Percentiles rank a stretch among this genome's conserved stretches.
Evolutionary conservation across 2,113 vertebrate species (phyloP).

Genomic region (Gymnarchus niloticus): DNA sequence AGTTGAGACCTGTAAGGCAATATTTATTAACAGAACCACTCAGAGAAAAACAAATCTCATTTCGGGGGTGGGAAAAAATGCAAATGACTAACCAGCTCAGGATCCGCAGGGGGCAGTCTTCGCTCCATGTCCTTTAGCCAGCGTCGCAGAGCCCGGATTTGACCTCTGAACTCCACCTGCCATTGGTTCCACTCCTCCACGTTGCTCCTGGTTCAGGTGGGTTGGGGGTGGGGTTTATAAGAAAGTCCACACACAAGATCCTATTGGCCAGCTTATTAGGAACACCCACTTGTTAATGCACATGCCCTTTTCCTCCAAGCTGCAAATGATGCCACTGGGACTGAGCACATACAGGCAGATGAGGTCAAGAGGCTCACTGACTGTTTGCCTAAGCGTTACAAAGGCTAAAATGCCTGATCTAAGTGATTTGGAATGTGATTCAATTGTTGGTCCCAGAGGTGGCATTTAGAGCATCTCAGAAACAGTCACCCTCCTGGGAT

Average conservation of each 20-base stretch:
- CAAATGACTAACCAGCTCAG: conserved; percentile 48
- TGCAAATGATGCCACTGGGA: not conserved
- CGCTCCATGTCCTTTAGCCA: conserved; percentile 72
- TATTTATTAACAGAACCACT: not conserved
- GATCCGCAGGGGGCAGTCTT: conserved; percentile 53
- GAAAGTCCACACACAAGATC: not conserved
- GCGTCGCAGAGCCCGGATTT: conserved; percentile 65
- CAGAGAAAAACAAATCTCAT: not conserved
- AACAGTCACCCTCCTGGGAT: not conserved
- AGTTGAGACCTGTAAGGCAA: not conserved
- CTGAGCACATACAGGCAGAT: not conserved
- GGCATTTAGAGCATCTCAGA: not conserved
- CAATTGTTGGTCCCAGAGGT: not conserved
- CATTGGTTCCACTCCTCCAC: conserved; percentile 52
- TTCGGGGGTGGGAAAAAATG: not conserved
- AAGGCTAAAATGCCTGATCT: not conserved
- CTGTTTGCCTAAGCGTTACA: not conserved
- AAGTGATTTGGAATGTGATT: not conserved
- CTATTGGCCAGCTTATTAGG: not conserved
- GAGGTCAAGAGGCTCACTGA: not conserved
- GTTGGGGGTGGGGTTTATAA: not conserved
- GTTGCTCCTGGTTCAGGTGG: conserved; percentile 39
- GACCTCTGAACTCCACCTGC: conserved; percentile 65
- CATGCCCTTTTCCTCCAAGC: not conserved
- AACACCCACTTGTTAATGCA: not conserved